Conservation (phyloP, 2,888 invertebrate species). For the Acanthosepion esculentum region DNA sequence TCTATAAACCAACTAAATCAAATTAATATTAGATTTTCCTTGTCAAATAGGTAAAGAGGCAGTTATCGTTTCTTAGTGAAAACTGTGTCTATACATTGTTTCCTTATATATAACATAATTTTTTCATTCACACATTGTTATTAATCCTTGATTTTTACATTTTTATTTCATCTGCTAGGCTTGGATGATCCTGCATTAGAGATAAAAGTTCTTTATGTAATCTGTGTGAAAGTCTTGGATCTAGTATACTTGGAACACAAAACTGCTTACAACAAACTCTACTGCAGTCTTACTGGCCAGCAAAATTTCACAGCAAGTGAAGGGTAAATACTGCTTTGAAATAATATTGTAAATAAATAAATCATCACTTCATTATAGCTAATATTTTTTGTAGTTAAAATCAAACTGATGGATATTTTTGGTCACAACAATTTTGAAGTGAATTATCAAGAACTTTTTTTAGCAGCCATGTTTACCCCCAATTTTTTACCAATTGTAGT, state of each 20-base stretch:
- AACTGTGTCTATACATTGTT: too few relatives aligned
- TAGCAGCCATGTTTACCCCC: too few relatives aligned
- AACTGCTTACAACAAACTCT: conserved; percentile 61
- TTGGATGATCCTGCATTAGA: conserved; percentile 76
- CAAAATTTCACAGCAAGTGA: conserved; percentile 52
- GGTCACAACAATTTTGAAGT: not conserved
- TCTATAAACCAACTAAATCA: too few relatives aligned
- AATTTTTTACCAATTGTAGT: too few relatives aligned
- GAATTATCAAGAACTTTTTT: too few relatives aligned
- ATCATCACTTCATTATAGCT: not conserved
- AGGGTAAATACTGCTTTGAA: conserved; percentile 50
- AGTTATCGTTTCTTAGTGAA: too few relatives aligned
- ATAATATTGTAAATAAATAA: not conserved
- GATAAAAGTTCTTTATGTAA: conserved; percentile 83
- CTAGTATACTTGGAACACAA: conserved; percentile 63
- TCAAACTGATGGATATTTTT: not conserved
- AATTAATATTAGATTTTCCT: too few relatives aligned
- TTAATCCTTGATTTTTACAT: not conserved
- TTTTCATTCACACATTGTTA: not conserved
- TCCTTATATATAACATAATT: not conserved
- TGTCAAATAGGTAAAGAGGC: too few relatives aligned
- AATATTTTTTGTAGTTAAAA: conserved; percentile 25
- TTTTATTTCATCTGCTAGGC: conserved; percentile 53
- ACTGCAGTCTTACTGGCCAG: conserved; percentile 55
- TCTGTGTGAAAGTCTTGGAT: conserved; percentile 78